A percentile compares a stretch with the other conserved stretches of the same genome.
These are phyloP conservation scores for Graphium colonna DNA, from an alignment of 2,888 invertebrate species.

Conservation along the genomic window DNA sequence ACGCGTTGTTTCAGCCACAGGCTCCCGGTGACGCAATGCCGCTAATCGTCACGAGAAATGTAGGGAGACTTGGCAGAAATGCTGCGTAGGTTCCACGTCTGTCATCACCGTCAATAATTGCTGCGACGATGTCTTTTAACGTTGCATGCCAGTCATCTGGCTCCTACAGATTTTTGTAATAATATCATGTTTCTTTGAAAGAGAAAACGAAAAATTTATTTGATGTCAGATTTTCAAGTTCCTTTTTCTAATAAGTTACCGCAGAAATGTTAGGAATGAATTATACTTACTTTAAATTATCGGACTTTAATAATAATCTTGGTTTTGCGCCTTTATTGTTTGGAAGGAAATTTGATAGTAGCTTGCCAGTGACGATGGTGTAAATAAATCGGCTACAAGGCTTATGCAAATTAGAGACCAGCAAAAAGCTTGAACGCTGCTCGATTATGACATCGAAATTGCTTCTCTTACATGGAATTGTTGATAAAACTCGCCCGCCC, in stretches of 20 bases:
- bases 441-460: conserved; percentile 1
- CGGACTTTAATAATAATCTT: no score
- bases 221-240: no score
- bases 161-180: neutral
- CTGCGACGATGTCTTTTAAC: conserved; percentile 2
- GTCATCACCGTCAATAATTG: conserved; percentile 19
- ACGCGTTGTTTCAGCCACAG: conserved; percentile 52
- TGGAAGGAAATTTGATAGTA: no score
- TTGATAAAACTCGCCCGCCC: conserved; percentile 56
- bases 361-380: no score
- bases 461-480: conserved; percentile 4
- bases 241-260: no score
- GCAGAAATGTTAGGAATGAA: no score
- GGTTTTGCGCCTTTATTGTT: no score
- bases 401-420: neutral
- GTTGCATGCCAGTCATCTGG: neutral
- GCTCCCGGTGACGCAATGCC: conserved; percentile 53
- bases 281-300: no score
- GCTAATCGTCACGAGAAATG: conserved; percentile 41
- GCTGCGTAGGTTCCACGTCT: conserved; percentile 37
- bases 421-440: neutral
- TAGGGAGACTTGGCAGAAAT: conserved; percentile 38
- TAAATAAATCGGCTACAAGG: no score
- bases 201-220: conserved; percentile 1
- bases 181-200: neutral